A percentile compares a stretch with the other conserved stretches of the same genome.
These are phyloP conservation scores for Furcifer pardalis DNA, from an alignment of 2,797 vertebrate species.

Conservation along the genomic window DNA sequence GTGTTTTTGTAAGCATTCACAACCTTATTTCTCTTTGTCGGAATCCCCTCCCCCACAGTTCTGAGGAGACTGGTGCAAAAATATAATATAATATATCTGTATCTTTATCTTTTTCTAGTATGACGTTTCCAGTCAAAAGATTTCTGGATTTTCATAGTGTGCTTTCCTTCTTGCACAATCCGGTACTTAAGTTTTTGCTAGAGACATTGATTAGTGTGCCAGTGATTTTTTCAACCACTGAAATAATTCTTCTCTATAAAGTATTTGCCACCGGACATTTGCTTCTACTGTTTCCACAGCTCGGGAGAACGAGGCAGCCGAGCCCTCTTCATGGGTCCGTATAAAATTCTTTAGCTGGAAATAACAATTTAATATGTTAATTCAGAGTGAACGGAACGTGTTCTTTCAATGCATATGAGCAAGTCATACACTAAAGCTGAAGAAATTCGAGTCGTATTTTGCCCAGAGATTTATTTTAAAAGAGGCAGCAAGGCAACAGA, in stretches of 20 bases:
- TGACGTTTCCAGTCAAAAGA: constrained; percentile 46
- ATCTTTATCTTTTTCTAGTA: constrained; percentile 61
- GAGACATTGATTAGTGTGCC: constrained; percentile 67
- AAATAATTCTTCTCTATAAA: constrained; percentile 91
- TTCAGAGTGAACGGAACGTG: constrained; percentile 32
- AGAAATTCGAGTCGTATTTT: constrained; percentile 14
- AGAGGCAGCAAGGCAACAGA: constrained; percentile 52
- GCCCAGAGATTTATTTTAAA: constrained; percentile 37
- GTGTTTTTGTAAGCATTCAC: constrained; percentile 66
- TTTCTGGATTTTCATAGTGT: constrained; percentile 55
- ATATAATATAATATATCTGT: constrained; percentile 61
- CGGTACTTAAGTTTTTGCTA: not conserved
- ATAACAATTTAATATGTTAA: constrained; percentile 57
- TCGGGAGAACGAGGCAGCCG: constrained; percentile 85
- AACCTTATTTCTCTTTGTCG: constrained; percentile 63
- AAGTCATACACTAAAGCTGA: constrained; percentile 20
- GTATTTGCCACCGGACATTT: constrained; percentile 91
- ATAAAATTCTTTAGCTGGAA: constrained; percentile 92
- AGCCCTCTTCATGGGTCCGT: constrained; percentile 83
- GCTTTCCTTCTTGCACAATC: constrained; percentile 60
- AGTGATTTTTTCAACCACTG: constrained; percentile 90
- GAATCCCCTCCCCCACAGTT: constrained; percentile 46
- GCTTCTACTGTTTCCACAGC: constrained; percentile 94
- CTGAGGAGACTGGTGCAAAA: constrained; percentile 66
- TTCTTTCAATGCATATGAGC: constrained; percentile 11